Evolutionary conservation across 2,113 vertebrate genomes (phyloP).

Genomic region (Amblyornis subalaris): DNA sequence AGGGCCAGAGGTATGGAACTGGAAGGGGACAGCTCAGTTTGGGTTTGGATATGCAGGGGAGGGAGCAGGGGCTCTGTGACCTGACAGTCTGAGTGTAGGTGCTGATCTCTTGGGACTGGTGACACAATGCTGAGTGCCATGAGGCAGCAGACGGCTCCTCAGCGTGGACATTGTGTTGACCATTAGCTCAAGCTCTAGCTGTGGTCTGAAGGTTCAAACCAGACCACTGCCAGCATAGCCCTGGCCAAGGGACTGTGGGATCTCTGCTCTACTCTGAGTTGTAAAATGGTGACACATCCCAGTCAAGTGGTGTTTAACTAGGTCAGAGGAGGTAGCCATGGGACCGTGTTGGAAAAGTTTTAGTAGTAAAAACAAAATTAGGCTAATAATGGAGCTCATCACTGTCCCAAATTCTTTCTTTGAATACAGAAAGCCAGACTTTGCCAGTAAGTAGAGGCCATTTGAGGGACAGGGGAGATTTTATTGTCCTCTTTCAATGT

Average conservation of each 20-base stretch:
- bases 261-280: neutral
- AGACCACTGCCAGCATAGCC: neutral
- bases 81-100: neutral
- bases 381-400: slow-evolving; percentile 13
- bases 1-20: neutral
- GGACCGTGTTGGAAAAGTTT: neutral
- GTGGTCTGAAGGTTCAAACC: neutral
- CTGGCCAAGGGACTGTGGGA: neutral
- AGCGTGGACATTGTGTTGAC: accelerated
- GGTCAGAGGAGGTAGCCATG: neutral
- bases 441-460: neutral
- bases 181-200: neutral
- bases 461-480: neutral
- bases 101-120: neutral
- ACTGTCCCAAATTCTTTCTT: neutral
- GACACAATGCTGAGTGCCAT: neutral
- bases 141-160: neutral
- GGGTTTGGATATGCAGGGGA: neutral
- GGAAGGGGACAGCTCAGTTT: neutral
- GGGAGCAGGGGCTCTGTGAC: neutral
- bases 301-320: neutral
- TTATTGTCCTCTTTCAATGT: neutral
- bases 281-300: neutral
- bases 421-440: neutral
- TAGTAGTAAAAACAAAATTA: slow-evolving; percentile 38